Conservation (phyloP, 2,113 vertebrate genomes). For the Zootoca vivipara region DNA sequence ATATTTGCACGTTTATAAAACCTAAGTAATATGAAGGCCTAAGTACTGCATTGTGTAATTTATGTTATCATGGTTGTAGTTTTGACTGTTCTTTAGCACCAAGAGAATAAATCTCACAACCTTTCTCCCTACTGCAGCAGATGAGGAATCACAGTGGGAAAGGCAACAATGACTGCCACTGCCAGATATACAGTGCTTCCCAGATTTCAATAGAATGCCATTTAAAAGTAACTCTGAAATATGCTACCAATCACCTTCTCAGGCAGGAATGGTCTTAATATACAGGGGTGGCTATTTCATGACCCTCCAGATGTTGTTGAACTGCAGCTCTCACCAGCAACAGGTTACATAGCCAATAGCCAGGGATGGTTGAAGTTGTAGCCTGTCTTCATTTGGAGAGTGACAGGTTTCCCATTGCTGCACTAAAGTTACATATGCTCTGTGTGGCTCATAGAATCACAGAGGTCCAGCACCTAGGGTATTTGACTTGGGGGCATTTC, state of each 20-base stretch:
- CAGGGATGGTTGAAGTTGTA: too few relatives aligned
- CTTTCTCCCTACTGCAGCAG: slow-evolving; percentile 9
- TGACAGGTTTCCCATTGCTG: too few relatives aligned
- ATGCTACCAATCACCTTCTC: not conserved
- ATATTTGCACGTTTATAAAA: not conserved
- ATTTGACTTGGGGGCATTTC: not conserved
- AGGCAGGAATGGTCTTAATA: not conserved
- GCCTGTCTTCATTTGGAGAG: too few relatives aligned
- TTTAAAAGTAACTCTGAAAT: not conserved
- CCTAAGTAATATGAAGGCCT: too few relatives aligned
- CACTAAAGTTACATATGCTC: not conserved
- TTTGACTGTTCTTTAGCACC: slow-evolving; percentile 2
- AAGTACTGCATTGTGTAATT: not conserved
- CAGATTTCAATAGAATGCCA: not conserved
- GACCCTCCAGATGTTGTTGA: not conserved
- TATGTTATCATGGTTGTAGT: not conserved
- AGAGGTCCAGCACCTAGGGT: not conserved
- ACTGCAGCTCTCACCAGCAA: too few relatives aligned
- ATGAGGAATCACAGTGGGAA: not conserved
- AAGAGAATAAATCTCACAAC: not conserved
- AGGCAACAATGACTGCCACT: slow-evolving; percentile 4
- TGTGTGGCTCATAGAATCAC: not conserved
- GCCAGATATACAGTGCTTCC: accelerated
- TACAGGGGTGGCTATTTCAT: not conserved
- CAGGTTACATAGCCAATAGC: too few relatives aligned